Conservation (phyloP, 2,113 vertebrate genomes). For the Aix galericulata region DNA sequence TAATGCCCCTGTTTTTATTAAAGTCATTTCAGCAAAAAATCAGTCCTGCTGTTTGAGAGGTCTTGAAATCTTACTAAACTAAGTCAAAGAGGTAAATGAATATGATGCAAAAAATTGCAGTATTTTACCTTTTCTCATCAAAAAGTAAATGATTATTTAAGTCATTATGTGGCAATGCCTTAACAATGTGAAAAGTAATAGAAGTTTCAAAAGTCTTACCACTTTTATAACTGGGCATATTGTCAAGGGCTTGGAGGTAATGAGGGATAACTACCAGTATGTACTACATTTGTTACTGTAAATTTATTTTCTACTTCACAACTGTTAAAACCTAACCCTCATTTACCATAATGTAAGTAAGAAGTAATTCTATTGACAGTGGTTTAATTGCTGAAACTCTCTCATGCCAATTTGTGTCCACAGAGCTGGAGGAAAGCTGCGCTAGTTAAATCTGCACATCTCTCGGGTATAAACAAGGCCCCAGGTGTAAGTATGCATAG, state of each 20-base stretch:
- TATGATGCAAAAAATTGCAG: background rate
- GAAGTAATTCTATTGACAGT: background rate
- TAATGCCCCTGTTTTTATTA: conserved; percentile 34
- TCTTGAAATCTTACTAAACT: background rate
- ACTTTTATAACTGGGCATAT: background rate
- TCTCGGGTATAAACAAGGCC: background rate
- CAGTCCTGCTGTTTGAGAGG: background rate
- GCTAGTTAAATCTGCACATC: background rate
- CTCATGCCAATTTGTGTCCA: background rate
- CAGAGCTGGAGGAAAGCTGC: background rate
- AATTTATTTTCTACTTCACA: background rate
- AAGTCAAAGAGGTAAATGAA: background rate
- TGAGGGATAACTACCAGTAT: background rate
- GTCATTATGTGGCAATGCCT: background rate
- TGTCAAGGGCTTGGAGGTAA: background rate
- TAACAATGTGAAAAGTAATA: background rate
- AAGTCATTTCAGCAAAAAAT: background rate
- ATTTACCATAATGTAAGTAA: background rate
- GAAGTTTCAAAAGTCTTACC: background rate
- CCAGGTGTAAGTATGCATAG: background rate
- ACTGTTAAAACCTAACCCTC: background rate
- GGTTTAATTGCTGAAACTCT: background rate
- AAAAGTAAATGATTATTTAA: background rate
- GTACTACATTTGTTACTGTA: background rate
- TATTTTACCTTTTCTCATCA: background rate